A percentile compares a stretch with the other conserved stretches of the same genome.
Evolutionary conservation across 1,140 invertebrate species (phyloP).

Genomic region (Drusus annulatus): DNA sequence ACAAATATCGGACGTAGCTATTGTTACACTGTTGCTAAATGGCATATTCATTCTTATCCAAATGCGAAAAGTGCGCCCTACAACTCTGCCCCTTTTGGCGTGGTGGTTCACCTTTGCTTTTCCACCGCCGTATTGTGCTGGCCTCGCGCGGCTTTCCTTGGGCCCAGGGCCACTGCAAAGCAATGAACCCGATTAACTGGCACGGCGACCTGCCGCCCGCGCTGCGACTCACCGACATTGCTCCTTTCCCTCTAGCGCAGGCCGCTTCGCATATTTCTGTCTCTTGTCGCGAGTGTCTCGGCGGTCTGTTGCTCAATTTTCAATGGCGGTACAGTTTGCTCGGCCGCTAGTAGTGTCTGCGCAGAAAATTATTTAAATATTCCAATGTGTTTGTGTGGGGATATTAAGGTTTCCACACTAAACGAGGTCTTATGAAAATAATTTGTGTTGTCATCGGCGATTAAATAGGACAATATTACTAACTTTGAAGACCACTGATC

Average conservation of each 20-base stretch:
- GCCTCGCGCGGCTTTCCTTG: conserved; percentile 44
- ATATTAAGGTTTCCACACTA: conserved; percentile 39
- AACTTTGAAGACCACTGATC: not conserved
- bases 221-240: conserved; percentile 60
- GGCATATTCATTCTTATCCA: not conserved
- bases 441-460: conserved; percentile 22
- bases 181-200: conserved; percentile 55
- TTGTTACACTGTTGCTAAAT: not conserved
- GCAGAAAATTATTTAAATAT: conserved; percentile 45
- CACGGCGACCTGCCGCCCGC: conserved; percentile 49
- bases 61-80: not conserved
- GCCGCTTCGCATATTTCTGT: conserved; percentile 20
- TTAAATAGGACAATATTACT: conserved; percentile 21
- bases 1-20: not conserved
- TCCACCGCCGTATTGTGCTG: conserved; percentile 2
- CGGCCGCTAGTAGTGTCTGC: conserved; percentile 40
- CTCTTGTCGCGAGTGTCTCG: conserved; percentile 6
- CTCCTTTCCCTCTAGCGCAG: conserved; percentile 41
- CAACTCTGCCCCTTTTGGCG: conserved; percentile 9
- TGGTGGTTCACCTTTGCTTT: conserved; percentile 26
- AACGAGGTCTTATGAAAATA: conserved; percentile 38
- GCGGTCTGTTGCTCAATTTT: conserved; percentile 38
- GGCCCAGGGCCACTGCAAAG: conserved; percentile 50
- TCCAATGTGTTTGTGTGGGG: conserved; percentile 14
- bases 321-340: conserved; percentile 53